Percentiles rank a stretch among this genome's conserved stretches.
phyloP scores from a whole-genome alignment of 2,797 vertebrate genomes.

The Melanotaenia maccullochi region DNA sequence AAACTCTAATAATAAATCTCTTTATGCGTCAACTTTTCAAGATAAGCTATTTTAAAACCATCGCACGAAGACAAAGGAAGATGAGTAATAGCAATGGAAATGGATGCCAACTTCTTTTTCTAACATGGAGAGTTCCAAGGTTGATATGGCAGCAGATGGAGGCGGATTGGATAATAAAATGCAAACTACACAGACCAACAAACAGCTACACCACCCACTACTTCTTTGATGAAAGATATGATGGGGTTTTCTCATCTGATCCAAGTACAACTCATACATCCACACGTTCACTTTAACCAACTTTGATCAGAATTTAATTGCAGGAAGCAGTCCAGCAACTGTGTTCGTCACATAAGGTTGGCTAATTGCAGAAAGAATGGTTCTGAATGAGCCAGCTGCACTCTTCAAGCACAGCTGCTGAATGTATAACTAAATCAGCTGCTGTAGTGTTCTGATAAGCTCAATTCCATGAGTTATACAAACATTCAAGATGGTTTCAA shows the following conservation, averaged over 20 bases:
- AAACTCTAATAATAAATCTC: constrained; percentile 16
- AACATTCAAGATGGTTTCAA: constrained; percentile 51
- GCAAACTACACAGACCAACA: constrained; percentile 28
- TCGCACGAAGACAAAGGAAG: constrained; percentile 11
- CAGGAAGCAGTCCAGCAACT: constrained; percentile 26
- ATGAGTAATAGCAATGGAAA: constrained; percentile 30
- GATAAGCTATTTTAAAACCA: constrained; percentile 38
- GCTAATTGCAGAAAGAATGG: constrained; percentile 8
- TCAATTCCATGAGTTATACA: constrained; percentile 40
- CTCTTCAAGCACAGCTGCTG: neutral
- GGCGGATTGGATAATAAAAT: constrained; percentile 44
- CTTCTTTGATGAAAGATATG: constrained; percentile 21
- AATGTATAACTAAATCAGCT: neutral
- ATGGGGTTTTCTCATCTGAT: constrained; percentile 12
- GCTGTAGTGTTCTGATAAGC: constrained; percentile 15
- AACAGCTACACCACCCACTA: constrained; percentile 29
- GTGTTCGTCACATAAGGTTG: constrained; percentile 7
- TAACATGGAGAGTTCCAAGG: constrained; percentile 31
- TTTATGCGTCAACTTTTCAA: constrained; percentile 7
- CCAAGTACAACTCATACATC: constrained; percentile 9
- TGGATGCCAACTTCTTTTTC: constrained; percentile 15
- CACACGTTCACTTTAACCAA: neutral
- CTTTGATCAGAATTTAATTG: constrained; percentile 36
- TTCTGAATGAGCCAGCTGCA: neutral
- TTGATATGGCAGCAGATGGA: constrained; percentile 47